phyloP scores from a whole-genome alignment of 2,797 vertebrate species.

The Discoglossus pictus region DNA sequence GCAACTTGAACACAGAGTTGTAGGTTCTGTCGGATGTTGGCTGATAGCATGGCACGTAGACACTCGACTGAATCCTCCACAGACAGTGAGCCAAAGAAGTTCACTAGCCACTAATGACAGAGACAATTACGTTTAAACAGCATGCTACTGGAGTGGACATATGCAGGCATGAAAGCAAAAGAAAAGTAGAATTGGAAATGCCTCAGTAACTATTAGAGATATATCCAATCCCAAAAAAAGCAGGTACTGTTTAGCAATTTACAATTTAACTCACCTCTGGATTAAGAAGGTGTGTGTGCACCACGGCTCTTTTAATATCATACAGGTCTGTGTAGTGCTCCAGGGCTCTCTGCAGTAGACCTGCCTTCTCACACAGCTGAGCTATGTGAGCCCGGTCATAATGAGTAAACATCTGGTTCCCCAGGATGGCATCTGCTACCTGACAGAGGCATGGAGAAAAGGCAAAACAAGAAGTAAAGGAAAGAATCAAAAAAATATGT shows the following conservation, averaged over 20 bases:
- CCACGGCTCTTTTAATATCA: constrained; percentile 87
- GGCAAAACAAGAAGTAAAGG: neutral
- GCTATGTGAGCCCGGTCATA: constrained; percentile 88
- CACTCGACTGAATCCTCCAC: constrained; percentile 90
- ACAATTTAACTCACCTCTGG: constrained; percentile 76
- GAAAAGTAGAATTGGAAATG: no score
- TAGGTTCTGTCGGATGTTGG: constrained; percentile 89
- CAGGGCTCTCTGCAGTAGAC: constrained; percentile 85
- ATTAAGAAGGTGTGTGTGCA: constrained; percentile 87
- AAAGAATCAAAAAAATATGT: neutral
- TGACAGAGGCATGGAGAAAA: constrained; percentile 48
- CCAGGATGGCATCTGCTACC: constrained; percentile 93
- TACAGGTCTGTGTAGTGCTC: constrained; percentile 89
- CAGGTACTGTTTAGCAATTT: neutral
- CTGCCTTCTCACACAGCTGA: constrained; percentile 92
- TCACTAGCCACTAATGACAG: constrained; percentile 84
- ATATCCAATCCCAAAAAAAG: no score
- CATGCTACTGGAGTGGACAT: no score
- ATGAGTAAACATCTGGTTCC: constrained; percentile 94
- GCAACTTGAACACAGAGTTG: constrained; percentile 89
- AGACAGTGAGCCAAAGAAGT: constrained; percentile 88
- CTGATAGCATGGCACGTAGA: constrained; percentile 84
- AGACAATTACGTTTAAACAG: neutral
- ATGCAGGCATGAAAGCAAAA: no score
- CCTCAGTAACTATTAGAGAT: no score